Base-by-base conservation (phyloP, 1,140 invertebrate species). In the Drepana arcuata region DNA sequence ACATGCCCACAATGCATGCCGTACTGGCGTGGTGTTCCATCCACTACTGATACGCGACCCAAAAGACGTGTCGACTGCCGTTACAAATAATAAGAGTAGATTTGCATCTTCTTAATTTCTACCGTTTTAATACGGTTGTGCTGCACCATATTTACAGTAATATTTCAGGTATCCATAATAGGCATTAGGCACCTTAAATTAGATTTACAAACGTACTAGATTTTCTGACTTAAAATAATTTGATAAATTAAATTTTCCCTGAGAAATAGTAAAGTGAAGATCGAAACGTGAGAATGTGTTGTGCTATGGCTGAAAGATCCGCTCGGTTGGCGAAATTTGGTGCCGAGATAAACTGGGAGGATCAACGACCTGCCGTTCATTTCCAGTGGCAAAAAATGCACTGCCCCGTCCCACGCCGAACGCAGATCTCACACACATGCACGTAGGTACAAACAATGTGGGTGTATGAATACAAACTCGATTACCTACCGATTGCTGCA, bases 351-450 rank as follows among this genome's bases (percentile, higher is more conserved):
- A 58, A 60, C 60, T 44, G 52, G 60, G 38, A 45, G 59, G 74
- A 69, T 79, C 74, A 65, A 64, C 50, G 65, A 72, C 69, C 69
- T 48, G 48, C 48, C 64, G 69, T 69, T 74, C 68, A 71, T 82
- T 71, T 78, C 59, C 34, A 52, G 60, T 48, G 63, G 71, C 74
- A 82, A 82, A 82, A 82, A 82, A 82, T 79, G 74, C 71, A 79
- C 56, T 71, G 73, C 46, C 60, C 60, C 74, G 61, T 70, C 72
- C 73, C 72, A 73, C 74, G 65, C 58, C 59, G 62, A 71, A 67
- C 63, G 62, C 66, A 71, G 48, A 55, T 51, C 64, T 56, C 73
- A 65, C 65, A 74, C 74, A 70, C 40, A 55, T 38, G 41, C 10
- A 7, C 18, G 18, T 21, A 21, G 18, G 18, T 34, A 57, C 32